Evolutionary conservation across 2,888 invertebrate genomes (phyloP), one percentile per base, ranked within the genome.

Genomic region (Diogma glabrata): DNA sequence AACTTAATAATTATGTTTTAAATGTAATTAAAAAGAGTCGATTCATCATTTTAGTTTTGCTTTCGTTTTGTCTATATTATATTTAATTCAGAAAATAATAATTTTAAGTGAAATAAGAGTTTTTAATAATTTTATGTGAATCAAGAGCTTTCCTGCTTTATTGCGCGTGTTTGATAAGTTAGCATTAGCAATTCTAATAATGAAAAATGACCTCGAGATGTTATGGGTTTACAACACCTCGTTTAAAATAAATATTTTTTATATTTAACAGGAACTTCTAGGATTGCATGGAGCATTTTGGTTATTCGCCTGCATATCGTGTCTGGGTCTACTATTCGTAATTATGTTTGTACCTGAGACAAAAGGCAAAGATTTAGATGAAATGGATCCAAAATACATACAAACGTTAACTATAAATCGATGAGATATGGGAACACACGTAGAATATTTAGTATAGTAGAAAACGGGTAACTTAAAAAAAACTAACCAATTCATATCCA

Each of bases 271-370:
- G 53, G 74, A 84, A 66, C 70, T 78, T 47, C 70, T 89, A 23
- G 87, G 87, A 1, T 69, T 87, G 26, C 82, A 87, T 63, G 90
- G 89, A 1, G 87, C 89, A 2, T 93, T 92, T 68, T 90, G 88
- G 86, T 72, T 92, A 55, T 93, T 91, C 67, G 85, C 89, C 0
- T 82, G 82, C 50, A 81, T 89, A 62, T 87, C 89, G 46, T 79
- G 88, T 0, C 77, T 84, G 20, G 87, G 89, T 16, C 72, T 90
- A 10, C 82, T 88, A 64, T 92, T 91, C 67, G 86, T 91, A 2
- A 84, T 86, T 3, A 83, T 84, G 62, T 86, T 83, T 64, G 87
- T 93, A 8, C 92, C 92, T 1, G 92, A 93, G 71, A 93, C 93
- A 4, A 91, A 88, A 67, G 92, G 92, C 1, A 84, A 84, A 59